phyloP scores from a whole-genome alignment of 2,797 vertebrate species.

The Pempheris klunzingeri region DNA sequence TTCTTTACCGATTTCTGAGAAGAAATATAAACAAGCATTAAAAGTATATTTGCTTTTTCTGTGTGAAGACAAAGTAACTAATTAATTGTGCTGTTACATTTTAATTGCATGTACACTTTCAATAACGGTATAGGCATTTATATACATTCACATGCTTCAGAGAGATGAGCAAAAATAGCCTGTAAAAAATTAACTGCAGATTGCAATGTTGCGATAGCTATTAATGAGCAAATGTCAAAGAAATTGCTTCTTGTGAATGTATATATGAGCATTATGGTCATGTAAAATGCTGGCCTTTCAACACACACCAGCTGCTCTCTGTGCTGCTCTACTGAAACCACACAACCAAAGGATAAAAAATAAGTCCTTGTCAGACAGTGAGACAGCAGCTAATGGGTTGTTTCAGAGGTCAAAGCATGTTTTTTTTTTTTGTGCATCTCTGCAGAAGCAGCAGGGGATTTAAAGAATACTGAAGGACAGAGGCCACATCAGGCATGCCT shows the following conservation, averaged over 20 bases:
- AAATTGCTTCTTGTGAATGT: background rate
- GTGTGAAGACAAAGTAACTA: background rate
- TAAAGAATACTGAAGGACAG: constrained; percentile 39
- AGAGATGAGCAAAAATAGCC: background rate
- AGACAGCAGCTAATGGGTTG: constrained; percentile 31
- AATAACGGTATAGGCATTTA: background rate
- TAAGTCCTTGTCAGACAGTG: constrained; percentile 26
- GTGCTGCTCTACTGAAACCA: background rate
- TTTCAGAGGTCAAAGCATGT: constrained; percentile 27
- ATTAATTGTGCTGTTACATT: background rate
- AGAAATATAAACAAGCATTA: background rate
- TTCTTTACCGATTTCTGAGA: background rate
- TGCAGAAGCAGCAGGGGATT: constrained; percentile 27
- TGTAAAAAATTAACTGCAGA: background rate
- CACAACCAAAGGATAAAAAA: constrained; percentile 12
- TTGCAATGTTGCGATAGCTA: too few species aligned
- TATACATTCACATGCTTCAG: background rate
- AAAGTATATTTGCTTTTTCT: background rate
- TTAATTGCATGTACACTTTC: background rate
- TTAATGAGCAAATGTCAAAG: too few species aligned
- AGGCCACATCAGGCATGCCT: constrained; percentile 35
- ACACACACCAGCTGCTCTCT: background rate
- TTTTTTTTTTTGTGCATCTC: constrained; percentile 11
- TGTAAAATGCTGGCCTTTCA: background rate
- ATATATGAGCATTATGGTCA: background rate